Base-by-base conservation (phyloP, 2,113 vertebrate genomes). In the Damaliscus lunatus region DNA sequence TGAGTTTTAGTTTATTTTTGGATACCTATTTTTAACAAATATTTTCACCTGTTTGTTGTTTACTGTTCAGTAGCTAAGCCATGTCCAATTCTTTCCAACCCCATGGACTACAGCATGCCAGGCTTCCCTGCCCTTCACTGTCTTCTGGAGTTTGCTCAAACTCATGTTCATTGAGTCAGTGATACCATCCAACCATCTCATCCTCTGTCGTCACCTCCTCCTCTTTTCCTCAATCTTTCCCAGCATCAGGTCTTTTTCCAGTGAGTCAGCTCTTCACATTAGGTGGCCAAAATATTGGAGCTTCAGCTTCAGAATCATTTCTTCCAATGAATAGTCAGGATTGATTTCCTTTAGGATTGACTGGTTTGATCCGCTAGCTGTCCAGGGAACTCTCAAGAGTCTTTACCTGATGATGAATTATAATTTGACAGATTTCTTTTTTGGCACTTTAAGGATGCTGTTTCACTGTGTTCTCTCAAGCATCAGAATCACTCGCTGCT, bases 301-400 rank as follows among this genome's bases (percentile, higher is more conserved):
- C 19, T 40, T 71, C n/a, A 36, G 17, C 64, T 71, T 71, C 11
- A 71, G 19, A 19, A 23, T 71, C 11, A 71, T 19, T 71, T 71
- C n/a, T 71, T 71, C 19, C n/a, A 71, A 3, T 40, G n/a, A 71
- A 71, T 40, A 71, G 10, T 40, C n/a, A 71, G 67, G 19, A 19
- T 23, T 23, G 10, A 13, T 12, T 71, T 71, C 67, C 67, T 71
- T 71, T 71, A 71, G 10, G 19, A 71, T 40, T 71, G 67, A 40
- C n/a, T 0, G 6, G n/a, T 71, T 71, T 40, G 19, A 71, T 12
- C n/a, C 1, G 0, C n/a, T 23, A 71, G n/a, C 19, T 71, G 67
- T 40, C 67, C 67, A 71, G 10, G 10, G 5, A 71, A 40, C 9
- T 71, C 67, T 71, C n/a, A 71, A 71, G 21, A 71, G 67, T 40